Evolutionary conservation across 1,140 invertebrate species (phyloP).

Genomic region (Drosophila takahashii): DNA sequence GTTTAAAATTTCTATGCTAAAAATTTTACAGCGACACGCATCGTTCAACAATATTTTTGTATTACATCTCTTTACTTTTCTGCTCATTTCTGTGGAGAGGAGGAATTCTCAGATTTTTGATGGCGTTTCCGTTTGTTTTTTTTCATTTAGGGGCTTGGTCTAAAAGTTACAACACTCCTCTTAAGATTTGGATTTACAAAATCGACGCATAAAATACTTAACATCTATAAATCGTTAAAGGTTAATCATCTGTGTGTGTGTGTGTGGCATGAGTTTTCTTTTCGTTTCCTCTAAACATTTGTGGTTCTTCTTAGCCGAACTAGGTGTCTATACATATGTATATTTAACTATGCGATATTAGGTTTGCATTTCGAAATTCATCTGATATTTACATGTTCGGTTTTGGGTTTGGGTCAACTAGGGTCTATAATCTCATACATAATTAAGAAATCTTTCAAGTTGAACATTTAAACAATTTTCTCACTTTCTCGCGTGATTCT

Average conservation of each 20-base stretch:
- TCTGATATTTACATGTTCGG: slow-evolving; percentile 17
- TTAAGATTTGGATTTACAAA: slow-evolving; percentile 66
- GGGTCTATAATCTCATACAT: slow-evolving; percentile 61
- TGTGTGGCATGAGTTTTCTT: slow-evolving; percentile 22
- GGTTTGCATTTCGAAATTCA: slow-evolving; percentile 10
- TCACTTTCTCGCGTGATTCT: slow-evolving; percentile 1
- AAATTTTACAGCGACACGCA: slow-evolving; percentile 81
- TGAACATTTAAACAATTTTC: slow-evolving; percentile 34
- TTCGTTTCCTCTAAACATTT: slow-evolving; percentile 24
- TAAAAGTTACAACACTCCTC: slow-evolving; percentile 65
- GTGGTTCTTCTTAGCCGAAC: slow-evolving; percentile 30
- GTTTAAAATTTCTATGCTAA: slow-evolving; percentile 79
- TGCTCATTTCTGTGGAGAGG: slow-evolving; percentile 31
- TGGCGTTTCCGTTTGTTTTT: slow-evolving; percentile 19
- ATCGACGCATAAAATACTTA: slow-evolving; percentile 80
- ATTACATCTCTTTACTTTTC: slow-evolving; percentile 43
- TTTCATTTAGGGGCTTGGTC: slow-evolving; percentile 37
- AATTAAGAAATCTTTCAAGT: slow-evolving; percentile 38
- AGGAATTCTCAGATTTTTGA: slow-evolving; percentile 14
- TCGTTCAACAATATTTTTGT: slow-evolving; percentile 73
- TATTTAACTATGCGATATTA: slow-evolving; percentile 32
- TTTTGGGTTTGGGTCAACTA: slow-evolving; percentile 54
- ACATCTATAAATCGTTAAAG: slow-evolving; percentile 49
- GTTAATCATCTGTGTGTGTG: slow-evolving; percentile 41
- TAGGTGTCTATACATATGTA: slow-evolving; percentile 57